Evolutionary conservation across 2,113 vertebrate species (phyloP), one percentile per base, ranked within the genome.

Genomic region (Silurus meridionalis): DNA sequence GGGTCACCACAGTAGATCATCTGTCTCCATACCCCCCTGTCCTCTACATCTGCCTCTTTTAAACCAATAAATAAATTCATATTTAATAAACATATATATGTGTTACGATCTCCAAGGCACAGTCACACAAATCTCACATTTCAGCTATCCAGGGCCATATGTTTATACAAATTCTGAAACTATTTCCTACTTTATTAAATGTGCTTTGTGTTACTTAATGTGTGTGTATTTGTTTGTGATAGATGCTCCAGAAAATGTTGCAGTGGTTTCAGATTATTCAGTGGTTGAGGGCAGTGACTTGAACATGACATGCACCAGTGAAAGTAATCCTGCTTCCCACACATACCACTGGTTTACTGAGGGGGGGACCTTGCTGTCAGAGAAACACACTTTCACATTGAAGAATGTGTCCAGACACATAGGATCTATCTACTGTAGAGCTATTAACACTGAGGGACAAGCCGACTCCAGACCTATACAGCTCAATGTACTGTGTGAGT

Each of bases 171-270:
- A 23, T 74, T 23, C 71, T 74, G 48, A 3, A 52, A 52, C 0
- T 10, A 50, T 19, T 23, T 23, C 4, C 11, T 74, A 23, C 17
- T 74, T 74, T 52, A 11, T 74, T 52, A 52, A 74, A 50, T 10
- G 8, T 11, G 4, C 0, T 50, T 7, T 28, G 6, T 69, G 14
- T 15, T 10, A 58, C 57, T 5, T 1, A 48, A 5, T 23, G 19
- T 50, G 0, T 57, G 10, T 52, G 64, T 57, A 9, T 53, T 2
- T 64, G 1, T 50, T 84, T 75, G 9, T 6, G 85, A 63, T 87
- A 94, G 94, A 94, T 8, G 85, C 91, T 1, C 94, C 94, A 0
- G 77, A 89, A 19, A 86, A 91, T 37, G 92, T 94, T 53, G 83
- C 2, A 0, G 88, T 93, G 5, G 64, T 88, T 0, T 87, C 83